Conservation (phyloP, 1,140 invertebrate species). For the Brachystomella parvula region DNA sequence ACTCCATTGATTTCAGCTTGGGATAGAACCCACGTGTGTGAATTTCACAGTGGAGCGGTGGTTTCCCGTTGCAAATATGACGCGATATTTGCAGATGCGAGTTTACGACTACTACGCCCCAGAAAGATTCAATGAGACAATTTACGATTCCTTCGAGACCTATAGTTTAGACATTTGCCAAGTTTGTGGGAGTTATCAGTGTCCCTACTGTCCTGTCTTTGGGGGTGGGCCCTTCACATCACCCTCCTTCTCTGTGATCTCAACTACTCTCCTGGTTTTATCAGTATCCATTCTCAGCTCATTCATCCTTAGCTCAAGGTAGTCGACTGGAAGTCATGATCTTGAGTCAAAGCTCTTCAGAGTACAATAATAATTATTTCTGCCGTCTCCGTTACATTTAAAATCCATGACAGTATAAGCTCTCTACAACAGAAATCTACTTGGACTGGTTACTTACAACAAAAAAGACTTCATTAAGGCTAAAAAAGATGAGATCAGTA, state of each 20-base stretch:
- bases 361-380: no score
- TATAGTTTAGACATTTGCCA: constrained; percentile 80
- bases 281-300: no score
- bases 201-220: constrained; percentile 87
- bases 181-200: constrained; percentile 46
- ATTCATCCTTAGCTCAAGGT: no score
- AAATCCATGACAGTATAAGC: no score
- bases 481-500: no score
- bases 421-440: no score
- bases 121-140: constrained; percentile 89
- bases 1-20: constrained; percentile 50
- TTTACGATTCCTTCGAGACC: constrained; percentile 80
- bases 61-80: constrained; percentile 95
- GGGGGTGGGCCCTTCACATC: constrained; percentile 17
- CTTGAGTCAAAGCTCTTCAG: no score
- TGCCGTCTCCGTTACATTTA: no score
- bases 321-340: no score
- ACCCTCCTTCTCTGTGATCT: constrained; percentile 31
- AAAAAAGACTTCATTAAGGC: no score
- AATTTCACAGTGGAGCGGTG: constrained; percentile 87
- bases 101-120: constrained; percentile 96
- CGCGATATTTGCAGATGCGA: constrained; percentile 75
- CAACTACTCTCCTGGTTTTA: constrained; percentile 8
- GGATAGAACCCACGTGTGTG: constrained; percentile 76
- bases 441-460: no score